These are phyloP conservation scores for Tenthredo amoena DNA, from an alignment of 2,888 invertebrate species.

Conservation along the genomic window DNA sequence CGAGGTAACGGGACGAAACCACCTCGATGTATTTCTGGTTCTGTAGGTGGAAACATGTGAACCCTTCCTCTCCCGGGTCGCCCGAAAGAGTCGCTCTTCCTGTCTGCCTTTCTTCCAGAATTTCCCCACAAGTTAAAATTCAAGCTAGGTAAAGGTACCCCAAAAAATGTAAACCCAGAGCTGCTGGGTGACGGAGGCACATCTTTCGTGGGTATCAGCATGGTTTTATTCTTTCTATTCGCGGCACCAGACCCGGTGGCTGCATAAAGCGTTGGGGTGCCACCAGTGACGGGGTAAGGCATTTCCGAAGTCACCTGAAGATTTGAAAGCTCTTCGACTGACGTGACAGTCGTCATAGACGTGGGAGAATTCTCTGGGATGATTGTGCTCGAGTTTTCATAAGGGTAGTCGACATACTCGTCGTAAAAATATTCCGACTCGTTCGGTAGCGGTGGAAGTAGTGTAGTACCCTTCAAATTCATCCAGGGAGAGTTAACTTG, in stretches of 20 bases:
- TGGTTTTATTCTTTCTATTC: constrained; percentile 68
- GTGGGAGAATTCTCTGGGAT: constrained; percentile 59
- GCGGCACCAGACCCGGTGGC: constrained; percentile 71
- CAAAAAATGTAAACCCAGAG: constrained; percentile 90
- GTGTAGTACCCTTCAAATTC: constrained; percentile 80
- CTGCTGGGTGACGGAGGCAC: constrained; percentile 79
- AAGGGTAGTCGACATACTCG: constrained; percentile 89
- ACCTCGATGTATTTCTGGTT: constrained; percentile 86
- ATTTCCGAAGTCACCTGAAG: constrained; percentile 27
- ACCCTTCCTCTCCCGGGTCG: constrained; percentile 73
- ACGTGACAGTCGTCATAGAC: constrained; percentile 45
- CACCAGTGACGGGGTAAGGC: constrained; percentile 77
- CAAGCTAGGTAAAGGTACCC: constrained; percentile 88
- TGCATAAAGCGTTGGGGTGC: constrained; percentile 83
- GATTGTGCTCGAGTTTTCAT: constrained; percentile 81
- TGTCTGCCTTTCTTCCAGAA: constrained; percentile 74
- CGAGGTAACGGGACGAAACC: constrained; percentile 89
- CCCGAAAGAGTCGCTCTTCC: constrained; percentile 69
- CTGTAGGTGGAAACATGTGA: constrained; percentile 77
- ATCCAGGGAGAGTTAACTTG: constrained; percentile 82
- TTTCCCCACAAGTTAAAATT: constrained; percentile 84
- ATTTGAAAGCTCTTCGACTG: neutral
- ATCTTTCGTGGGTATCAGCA: constrained; percentile 60
- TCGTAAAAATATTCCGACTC: constrained; percentile 92
- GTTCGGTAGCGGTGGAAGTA: constrained; percentile 81